A percentile compares a stretch with the other conserved stretches of the same genome.
Conservation (phyloP, 2,797 vertebrate species). For the Harpagifer antarcticus region DNA sequence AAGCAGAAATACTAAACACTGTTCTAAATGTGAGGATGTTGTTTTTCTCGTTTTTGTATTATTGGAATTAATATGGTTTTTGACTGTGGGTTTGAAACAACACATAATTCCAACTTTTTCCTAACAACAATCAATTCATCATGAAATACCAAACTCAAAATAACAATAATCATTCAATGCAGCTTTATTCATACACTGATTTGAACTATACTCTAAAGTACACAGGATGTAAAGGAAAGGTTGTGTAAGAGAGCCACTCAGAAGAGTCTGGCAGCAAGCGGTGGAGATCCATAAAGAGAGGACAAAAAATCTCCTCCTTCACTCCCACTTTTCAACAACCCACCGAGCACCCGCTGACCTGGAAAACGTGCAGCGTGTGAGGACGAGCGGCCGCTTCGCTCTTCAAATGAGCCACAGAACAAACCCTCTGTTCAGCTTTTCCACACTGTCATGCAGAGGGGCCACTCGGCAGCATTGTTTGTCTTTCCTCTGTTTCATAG, state of each 20-base stretch:
- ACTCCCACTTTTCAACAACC: neutral
- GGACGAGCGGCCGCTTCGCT: conserved; percentile 1
- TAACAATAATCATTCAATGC: too few species aligned
- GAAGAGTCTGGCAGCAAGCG: neutral
- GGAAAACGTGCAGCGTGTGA: conserved; percentile 71
- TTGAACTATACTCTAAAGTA: neutral
- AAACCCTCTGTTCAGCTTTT: conserved; percentile 55
- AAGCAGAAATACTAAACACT: too few species aligned
- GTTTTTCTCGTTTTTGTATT: too few species aligned
- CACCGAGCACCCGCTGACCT: conserved; percentile 57
- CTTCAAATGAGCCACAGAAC: conserved; percentile 42
- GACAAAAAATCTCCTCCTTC: conserved; percentile 4
- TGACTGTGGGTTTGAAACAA: too few species aligned
- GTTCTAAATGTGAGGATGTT: too few species aligned
- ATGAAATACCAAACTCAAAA: too few species aligned
- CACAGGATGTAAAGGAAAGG: neutral
- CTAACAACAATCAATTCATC: too few species aligned
- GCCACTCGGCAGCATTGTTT: conserved; percentile 63
- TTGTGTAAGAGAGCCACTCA: neutral
- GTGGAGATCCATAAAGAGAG: neutral
- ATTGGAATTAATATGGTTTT: too few species aligned
- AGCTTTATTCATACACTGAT: neutral
- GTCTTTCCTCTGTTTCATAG: conserved; percentile 66
- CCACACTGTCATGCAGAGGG: conserved; percentile 37
- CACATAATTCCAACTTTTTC: too few species aligned